Conservation (phyloP, 2,113 vertebrate genomes). For the Formicarius rufipectus region DNA sequence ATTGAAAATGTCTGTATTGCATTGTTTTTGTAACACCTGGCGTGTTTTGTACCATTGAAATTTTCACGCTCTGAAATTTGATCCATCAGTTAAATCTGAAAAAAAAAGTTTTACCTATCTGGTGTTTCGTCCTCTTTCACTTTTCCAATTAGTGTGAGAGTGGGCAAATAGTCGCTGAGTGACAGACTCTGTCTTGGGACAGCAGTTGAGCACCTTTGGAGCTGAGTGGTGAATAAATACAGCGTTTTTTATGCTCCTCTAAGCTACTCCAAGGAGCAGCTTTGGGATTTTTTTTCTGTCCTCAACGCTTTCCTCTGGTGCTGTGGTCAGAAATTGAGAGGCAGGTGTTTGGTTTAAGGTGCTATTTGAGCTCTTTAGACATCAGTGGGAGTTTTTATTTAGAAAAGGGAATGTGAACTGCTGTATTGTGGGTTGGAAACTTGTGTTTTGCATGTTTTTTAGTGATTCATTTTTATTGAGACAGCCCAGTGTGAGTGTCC, state of each 20-base stretch:
- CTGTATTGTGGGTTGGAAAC: not conserved
- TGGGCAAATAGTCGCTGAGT: not conserved
- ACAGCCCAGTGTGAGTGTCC: not conserved
- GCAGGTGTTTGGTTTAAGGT: not conserved
- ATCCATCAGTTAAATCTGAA: not conserved
- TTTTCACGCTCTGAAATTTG: not conserved
- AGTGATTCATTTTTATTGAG: not conserved
- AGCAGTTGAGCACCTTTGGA: not conserved
- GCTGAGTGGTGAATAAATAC: not conserved
- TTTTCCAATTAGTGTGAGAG: not conserved
- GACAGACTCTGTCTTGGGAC: not conserved
- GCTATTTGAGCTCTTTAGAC: not conserved
- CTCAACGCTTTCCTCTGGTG: not conserved
- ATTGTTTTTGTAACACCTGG: not conserved
- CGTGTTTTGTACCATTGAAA: not conserved
- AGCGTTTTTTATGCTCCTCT: fast-evolving
- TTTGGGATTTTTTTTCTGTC: not conserved
- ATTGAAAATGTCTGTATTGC: not conserved
- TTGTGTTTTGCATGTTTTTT: not conserved
- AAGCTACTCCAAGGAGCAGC: not conserved
- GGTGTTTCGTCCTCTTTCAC: not conserved
- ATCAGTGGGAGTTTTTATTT: not conserved
- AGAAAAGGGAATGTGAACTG: not conserved
- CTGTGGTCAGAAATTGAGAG: not conserved
- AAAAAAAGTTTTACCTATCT: not conserved